A percentile compares a stretch with the other conserved stretches of the same genome.
These are phyloP conservation scores for Harpalus rubripes DNA, from an alignment of 2,888 invertebrate genomes.

Conservation along the genomic window DNA sequence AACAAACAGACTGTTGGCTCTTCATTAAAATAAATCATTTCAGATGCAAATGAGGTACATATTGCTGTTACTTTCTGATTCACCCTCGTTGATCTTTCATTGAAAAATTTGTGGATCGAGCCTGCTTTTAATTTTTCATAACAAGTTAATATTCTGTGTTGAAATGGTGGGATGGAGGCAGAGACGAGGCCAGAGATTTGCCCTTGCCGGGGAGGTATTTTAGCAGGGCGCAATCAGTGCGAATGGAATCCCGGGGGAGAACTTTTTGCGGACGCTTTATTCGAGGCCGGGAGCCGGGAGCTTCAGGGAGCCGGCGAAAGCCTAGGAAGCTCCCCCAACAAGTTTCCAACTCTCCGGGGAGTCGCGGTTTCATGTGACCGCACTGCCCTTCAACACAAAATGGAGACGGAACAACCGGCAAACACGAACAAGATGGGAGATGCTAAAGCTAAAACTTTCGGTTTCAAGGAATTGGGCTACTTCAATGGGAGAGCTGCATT, in stretches of 20 bases:
- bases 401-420: slow-evolving; percentile 5
- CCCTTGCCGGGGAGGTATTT: neutral
- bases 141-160: neutral
- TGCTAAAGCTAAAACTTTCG: neutral
- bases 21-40: too few species aligned
- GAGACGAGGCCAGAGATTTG: neutral
- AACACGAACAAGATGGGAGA: neutral
- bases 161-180: too few species aligned
- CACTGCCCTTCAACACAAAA: slow-evolving; percentile 19
- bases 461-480: neutral
- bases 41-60: too few species aligned
- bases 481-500: too few species aligned
- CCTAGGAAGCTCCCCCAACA: slow-evolving; percentile 9
- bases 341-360: neutral
- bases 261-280: slow-evolving; percentile 40
- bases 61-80: too few species aligned
- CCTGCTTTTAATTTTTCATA: neutral
- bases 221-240: slow-evolving; percentile 24
- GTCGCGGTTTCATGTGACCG: slow-evolving; percentile 13
- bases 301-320: neutral
- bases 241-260: slow-evolving; percentile 42
- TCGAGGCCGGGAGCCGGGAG: slow-evolving; percentile 3
- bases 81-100: too few species aligned
- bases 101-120: too few species aligned
- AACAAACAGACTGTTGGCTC: too few species aligned